phyloP scores from a whole-genome alignment of 2,888 invertebrate species.

The Callimorpha dominula region DNA sequence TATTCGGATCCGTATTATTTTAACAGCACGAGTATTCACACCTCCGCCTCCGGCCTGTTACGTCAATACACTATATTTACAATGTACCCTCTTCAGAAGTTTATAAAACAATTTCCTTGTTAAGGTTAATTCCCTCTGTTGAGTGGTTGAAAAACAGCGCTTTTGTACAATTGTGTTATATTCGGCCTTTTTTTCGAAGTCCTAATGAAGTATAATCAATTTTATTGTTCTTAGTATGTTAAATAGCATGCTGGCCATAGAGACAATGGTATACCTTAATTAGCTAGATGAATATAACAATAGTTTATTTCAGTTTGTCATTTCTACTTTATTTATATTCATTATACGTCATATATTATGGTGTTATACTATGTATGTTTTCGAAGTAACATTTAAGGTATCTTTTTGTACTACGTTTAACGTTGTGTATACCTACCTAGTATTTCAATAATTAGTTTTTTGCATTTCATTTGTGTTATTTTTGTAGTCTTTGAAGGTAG shows the following conservation, averaged over 20 bases:
- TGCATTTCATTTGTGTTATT: no score
- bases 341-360: background rate
- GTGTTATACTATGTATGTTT: no score
- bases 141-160: background rate
- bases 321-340: background rate
- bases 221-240: background rate
- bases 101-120: conserved; percentile 1
- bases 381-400: no score
- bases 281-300: background rate
- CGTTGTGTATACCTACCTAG: no score
- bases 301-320: background rate
- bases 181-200: background rate
- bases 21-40: background rate
- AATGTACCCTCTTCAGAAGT: background rate
- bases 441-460: no score
- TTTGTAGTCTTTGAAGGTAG: no score
- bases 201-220: background rate
- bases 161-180: background rate
- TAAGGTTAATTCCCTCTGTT: background rate
- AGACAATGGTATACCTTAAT: background rate
- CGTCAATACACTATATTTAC: background rate
- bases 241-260: background rate
- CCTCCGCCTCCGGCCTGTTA: background rate
- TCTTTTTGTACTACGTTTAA: no score
- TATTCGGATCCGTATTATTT: background rate